These are phyloP conservation scores for Chymomyza caudatula DNA, from an alignment of 2,888 invertebrate species.

Conservation along the genomic window DNA sequence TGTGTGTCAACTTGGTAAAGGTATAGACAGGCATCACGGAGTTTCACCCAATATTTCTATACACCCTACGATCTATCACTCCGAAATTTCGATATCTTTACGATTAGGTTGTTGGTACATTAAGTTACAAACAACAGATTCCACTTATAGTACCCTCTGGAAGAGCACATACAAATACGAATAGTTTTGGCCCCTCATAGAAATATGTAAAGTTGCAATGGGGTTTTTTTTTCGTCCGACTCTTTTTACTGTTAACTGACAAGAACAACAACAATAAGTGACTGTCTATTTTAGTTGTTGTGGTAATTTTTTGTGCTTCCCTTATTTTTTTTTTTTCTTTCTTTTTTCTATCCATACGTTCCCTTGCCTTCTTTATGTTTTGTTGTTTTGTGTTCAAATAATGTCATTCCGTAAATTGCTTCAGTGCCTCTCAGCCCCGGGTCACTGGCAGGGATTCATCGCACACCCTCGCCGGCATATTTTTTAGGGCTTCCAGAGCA, in stretches of 20 bases:
- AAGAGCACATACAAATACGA: neutral
- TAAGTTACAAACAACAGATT: neutral
- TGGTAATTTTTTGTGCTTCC: constrained; percentile 52
- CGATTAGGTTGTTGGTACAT: too few species aligned
- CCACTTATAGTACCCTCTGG: neutral
- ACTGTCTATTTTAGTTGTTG: constrained; percentile 65
- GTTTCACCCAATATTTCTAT: too few species aligned
- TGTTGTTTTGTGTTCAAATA: constrained; percentile 68
- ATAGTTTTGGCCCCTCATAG: constrained; percentile 1
- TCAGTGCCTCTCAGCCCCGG: constrained; percentile 27
- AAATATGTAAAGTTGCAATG: constrained; percentile 1
- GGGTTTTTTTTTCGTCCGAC: neutral
- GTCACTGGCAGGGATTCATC: constrained; percentile 10
- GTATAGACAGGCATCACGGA: too few species aligned
- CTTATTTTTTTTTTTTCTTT: neutral
- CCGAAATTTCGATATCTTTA: too few species aligned
- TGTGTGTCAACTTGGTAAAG: too few species aligned
- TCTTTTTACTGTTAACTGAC: neutral
- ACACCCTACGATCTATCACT: too few species aligned
- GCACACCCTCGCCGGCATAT: constrained; percentile 47
- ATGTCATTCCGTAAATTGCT: constrained; percentile 70
- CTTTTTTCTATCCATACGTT: constrained; percentile 15
- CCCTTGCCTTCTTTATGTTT: constrained; percentile 51
- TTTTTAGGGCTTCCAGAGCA: constrained; percentile 50
- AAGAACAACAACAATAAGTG: constrained; percentile 18